These are phyloP conservation scores for Nematopogon swammerdamellus DNA, from an alignment of 2,888 invertebrate genomes.

Conservation along the genomic window DNA sequence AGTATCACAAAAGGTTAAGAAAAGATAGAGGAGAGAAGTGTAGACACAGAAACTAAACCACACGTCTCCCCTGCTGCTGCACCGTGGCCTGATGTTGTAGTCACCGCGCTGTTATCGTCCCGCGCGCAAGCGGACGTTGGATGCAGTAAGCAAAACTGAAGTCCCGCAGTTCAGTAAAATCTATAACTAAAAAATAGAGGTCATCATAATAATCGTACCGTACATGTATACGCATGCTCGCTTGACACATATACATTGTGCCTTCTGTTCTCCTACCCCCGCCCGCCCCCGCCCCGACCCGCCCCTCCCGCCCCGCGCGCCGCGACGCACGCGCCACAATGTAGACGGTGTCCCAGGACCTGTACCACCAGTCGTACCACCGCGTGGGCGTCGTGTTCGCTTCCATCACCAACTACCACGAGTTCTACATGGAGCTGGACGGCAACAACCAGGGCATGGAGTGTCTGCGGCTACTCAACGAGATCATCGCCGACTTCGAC, in stretches of 20 bases:
- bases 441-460: conserved; percentile 91
- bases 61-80: no score
- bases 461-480: conserved; percentile 82
- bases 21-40: no score
- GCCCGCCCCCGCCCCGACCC: neutral
- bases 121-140: no score
- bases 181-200: no score
- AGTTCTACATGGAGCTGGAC: conserved; percentile 90
- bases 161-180: no score
- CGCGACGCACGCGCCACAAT: conserved; percentile 17
- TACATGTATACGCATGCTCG: neutral
- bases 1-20: no score
- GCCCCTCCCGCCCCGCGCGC: neutral
- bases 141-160: no score
- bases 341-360: conserved; percentile 68
- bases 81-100: no score
- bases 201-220: neutral
- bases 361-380: conserved; percentile 90
- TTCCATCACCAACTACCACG: conserved; percentile 91
- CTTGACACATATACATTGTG: neutral
- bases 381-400: conserved; percentile 90
- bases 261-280: neutral
- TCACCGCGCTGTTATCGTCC: no score
- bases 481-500: conserved; percentile 93
- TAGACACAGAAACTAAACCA: no score